Base-by-base conservation (phyloP, 2,888 invertebrate species). In the Parascotia fuliginaria region DNA sequence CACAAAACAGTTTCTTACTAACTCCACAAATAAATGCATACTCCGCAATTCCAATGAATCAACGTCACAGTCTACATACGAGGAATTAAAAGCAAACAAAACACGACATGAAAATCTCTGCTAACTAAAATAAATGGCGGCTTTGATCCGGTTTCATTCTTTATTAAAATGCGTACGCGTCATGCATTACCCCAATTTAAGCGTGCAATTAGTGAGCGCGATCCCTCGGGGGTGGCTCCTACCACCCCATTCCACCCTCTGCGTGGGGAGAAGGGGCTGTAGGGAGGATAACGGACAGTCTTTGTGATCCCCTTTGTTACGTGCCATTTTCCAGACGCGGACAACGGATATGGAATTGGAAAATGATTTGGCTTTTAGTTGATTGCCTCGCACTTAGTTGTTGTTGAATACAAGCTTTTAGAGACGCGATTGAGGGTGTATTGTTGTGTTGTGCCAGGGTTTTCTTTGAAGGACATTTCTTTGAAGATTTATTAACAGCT, bases 351-450 rank as follows among this genome's bases (percentile, higher is more conserved):
- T 89, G 85, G 83, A 83, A 89, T 89, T 89, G 86, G 87, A 87
- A 90, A 90, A 88, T 88, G 82, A 86, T 87, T 89, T 81, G 75
- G 87, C 90, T 91, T 90, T 91, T 91, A 91, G 90, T 77, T 89
- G 89, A 91, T 91, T 91, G 87, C 77, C 24, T 64, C 47, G 45
- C 69, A 65, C 65, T 65, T 65, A 32, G 32, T 38, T 57, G 43
- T 51, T 59, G 65, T 61, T 55, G 40, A 44, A 28, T 12, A 37
- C 40, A 41, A 5, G 29, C 38, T 40, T 39, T 49, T 44, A 22
- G 29, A 13, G 12, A 29, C 34, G 42, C 27, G 39, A 33, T 27
- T 13, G 14, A 34, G 43, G 14, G 38, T 38, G 33, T 27, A 11
- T 40, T 46, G 40, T 40, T 46, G 40, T 32, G 24, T 38, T 16